Evolutionary conservation across 30 jellyfish, hydroid and myxozoan species (phyloP), one percentile per base, ranked within the genome.

Genomic region (Pelagia noctiluca): DNA sequence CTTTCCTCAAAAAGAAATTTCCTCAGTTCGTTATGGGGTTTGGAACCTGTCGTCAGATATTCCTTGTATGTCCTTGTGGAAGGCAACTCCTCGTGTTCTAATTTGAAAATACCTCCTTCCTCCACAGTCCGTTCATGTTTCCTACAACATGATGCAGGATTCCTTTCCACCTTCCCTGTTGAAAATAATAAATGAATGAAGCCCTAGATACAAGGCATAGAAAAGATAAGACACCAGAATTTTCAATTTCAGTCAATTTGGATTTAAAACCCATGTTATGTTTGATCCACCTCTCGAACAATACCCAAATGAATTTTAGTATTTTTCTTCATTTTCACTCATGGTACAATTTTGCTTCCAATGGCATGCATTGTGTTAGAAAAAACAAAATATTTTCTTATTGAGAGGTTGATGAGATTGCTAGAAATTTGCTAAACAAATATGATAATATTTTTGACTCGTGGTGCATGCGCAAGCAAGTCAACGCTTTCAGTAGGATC

Each of bases 121-220:
- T 36, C 34, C 23, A 62, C 30, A 23, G 25, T 46, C 36, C 75
- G 30, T n/a, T n/a, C n/a, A n/a, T n/a, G n/a, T n/a, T n/a, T n/a
- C n/a, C n/a, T n/a, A n/a, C n/a, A n/a, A 62, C 47, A 62, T 62
- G 75, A 62, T 62, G 75, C 25, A 19, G 75, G 0, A 62, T 62
- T 62, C 75, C 75, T 62, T 46, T 62, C 75, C 75, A 62, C 30
- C 75, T 62, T 19, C 75, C 75, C 75, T 62, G 47, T 2, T 23
- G 30, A 62, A 62, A 5, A 5, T 28, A 54, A 54, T 4, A 8
- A 4, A 54, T 32, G 25, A 5, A 8, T 54, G 25, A 54, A 54
- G 25, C 10, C 71, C 71, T 4, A 16, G 7, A 54, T 54, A 8
- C 25, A 32, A 28, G 32, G 25, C n/a, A 54, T 7, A 32, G 25